Evolutionary conservation across 1,140 invertebrate genomes (phyloP).

Genomic region (Drosophila carrolli): DNA sequence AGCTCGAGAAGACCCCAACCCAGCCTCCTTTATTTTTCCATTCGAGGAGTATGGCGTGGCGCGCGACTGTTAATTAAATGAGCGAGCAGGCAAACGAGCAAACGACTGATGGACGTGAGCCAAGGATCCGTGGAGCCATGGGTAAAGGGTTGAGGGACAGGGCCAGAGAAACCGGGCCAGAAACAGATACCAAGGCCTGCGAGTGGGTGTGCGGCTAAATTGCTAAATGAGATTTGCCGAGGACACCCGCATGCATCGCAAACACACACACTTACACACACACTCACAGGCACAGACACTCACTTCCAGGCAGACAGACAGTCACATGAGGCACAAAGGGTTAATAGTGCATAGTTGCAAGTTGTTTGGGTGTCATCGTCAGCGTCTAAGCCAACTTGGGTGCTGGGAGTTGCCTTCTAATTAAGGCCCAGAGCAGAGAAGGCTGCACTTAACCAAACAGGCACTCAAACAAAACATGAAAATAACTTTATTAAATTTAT

Average conservation of each 20-base stretch:
- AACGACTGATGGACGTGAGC: constrained; percentile 80
- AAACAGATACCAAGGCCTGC: constrained; percentile 25
- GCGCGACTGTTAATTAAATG: constrained; percentile 82
- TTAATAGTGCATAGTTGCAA: constrained; percentile 78
- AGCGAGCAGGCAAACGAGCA: constrained; percentile 81
- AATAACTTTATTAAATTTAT: neutral
- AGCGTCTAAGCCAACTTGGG: constrained; percentile 72
- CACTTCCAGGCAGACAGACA: constrained; percentile 6
- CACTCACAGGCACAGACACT: neutral
- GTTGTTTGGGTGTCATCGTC: constrained; percentile 67
- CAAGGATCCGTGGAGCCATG: constrained; percentile 38
- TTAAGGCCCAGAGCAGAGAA: constrained; percentile 53
- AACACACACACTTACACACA: neutral
- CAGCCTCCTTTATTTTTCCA: constrained; percentile 14
- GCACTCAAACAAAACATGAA: neutral
- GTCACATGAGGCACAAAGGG: constrained; percentile 70
- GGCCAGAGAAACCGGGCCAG: constrained; percentile 4
- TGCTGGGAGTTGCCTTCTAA: constrained; percentile 60
- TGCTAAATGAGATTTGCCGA: constrained; percentile 79
- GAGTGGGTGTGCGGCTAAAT: constrained; percentile 83
- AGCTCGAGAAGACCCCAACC: constrained; percentile 1
- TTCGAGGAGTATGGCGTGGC: constrained; percentile 62
- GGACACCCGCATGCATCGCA: constrained; percentile 62
- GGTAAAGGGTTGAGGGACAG: constrained; percentile 19
- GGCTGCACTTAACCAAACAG: constrained; percentile 14